These are phyloP conservation scores for Pinctada fucata DNA, from an alignment of 2,888 invertebrate species.

Conservation along the genomic window DNA sequence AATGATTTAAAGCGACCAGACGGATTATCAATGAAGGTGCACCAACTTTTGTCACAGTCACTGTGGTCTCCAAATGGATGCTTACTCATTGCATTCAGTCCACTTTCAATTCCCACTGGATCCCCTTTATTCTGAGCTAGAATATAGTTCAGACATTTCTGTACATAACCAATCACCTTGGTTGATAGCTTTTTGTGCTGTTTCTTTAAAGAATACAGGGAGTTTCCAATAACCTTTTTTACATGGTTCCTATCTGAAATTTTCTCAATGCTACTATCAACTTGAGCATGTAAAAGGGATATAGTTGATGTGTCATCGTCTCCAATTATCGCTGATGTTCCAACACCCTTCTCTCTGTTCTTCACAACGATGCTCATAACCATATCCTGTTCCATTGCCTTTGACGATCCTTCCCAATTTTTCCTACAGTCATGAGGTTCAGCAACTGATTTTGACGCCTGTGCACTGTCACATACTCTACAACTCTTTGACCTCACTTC, in stretches of 20 bases:
- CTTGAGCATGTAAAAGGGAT: conserved; percentile 3
- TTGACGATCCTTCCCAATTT: no score
- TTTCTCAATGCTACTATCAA: conserved; percentile 16
- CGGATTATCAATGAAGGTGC: neutral
- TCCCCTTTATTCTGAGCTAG: conserved; percentile 16
- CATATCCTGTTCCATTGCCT: conserved; percentile 8
- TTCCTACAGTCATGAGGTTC: no score
- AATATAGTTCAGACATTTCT: conserved; percentile 14
- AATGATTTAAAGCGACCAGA: neutral
- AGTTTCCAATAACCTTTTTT: conserved; percentile 14
- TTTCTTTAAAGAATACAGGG: neutral
- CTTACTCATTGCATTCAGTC: neutral
- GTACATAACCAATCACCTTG: neutral
- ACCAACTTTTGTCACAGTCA: conserved; percentile 13
- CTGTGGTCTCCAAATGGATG: conserved; percentile 27
- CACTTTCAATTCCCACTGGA: conserved; percentile 8
- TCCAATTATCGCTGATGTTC: conserved; percentile 10
- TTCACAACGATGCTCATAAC: conserved; percentile 27
- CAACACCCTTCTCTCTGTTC: neutral
- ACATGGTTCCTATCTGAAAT: conserved; percentile 21
- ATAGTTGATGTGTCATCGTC: conserved; percentile 23
- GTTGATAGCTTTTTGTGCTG: neutral
- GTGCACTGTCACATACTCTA: no score
- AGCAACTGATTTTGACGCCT: no score
- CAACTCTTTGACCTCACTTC: no score